Conservation (phyloP, 2,888 invertebrate species). For the Eretmocerus hayati region DNA sequence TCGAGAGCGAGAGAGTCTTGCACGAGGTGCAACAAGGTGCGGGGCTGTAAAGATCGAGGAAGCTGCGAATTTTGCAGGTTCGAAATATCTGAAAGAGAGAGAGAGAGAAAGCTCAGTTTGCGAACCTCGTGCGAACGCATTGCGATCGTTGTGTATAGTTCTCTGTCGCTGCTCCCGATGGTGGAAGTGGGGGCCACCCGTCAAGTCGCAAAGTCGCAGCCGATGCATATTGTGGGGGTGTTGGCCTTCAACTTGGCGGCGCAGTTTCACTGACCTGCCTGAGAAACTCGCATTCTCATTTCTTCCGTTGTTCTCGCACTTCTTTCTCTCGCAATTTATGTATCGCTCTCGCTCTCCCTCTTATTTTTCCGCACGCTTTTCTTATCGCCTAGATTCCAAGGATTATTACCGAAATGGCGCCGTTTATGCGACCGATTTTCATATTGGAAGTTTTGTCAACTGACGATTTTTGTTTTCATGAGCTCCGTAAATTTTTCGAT, state of each 20-base stretch:
- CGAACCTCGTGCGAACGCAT: no score
- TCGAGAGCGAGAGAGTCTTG: neutral
- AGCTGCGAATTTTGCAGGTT: slow-evolving; percentile 12
- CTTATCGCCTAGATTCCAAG: no score
- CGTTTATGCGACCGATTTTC: no score
- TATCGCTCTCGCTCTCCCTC: no score
- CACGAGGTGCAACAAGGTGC: slow-evolving; percentile 15
- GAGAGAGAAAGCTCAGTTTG: no score
- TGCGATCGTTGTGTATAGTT: slow-evolving; percentile 18
- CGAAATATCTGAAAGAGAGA: slow-evolving; percentile 14
- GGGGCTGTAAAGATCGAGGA: slow-evolving; percentile 13
- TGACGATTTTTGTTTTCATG: no score
- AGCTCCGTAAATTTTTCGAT: no score
- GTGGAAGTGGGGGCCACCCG: slow-evolving; percentile 13
- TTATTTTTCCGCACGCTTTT: no score
- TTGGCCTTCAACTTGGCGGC: slow-evolving; percentile 49
- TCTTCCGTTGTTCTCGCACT: no score
- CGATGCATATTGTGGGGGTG: slow-evolving; percentile 47
- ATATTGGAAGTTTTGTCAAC: no score
- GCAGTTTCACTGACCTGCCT: slow-evolving; percentile 49
- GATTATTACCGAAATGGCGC: no score
- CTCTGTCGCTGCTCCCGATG: slow-evolving; percentile 1
- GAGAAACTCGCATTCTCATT: slow-evolving; percentile 37
- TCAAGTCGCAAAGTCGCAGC: slow-evolving; percentile 29
- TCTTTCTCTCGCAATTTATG: no score